phyloP scores from a whole-genome alignment of 2,113 vertebrate species.

The Sturnus vulgaris region DNA sequence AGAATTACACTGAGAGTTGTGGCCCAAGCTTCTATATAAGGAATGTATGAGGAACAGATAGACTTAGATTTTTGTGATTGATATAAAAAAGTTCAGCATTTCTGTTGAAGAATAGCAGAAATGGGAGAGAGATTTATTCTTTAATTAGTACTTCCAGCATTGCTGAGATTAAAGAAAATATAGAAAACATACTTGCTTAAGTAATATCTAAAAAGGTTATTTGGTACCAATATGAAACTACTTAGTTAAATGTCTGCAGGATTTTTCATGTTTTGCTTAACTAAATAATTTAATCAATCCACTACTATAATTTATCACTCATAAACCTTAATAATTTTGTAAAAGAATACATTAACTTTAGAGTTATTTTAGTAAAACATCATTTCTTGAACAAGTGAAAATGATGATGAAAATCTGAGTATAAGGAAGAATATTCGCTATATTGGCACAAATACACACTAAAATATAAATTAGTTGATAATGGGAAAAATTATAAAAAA shows the following conservation, averaged over 20 bases:
- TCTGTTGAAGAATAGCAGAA: background rate
- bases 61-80: background rate
- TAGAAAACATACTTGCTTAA: background rate
- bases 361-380: background rate
- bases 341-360: background rate
- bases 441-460: background rate
- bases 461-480: background rate
- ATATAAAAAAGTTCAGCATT: background rate
- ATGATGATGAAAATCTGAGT: background rate
- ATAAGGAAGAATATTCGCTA: background rate
- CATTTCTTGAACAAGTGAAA: background rate
- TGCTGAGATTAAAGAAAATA: background rate
- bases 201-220: background rate
- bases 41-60: background rate
- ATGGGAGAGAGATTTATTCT: background rate
- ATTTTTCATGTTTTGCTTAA: background rate
- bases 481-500: background rate
- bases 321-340: background rate
- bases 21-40: accelerated
- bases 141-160: background rate
- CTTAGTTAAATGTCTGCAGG: background rate
- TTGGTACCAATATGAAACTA: background rate
- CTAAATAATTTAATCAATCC: background rate
- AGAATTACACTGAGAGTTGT: background rate
- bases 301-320: background rate